Conservation (phyloP, 2,888 invertebrate species). For the Unio pictorum region DNA sequence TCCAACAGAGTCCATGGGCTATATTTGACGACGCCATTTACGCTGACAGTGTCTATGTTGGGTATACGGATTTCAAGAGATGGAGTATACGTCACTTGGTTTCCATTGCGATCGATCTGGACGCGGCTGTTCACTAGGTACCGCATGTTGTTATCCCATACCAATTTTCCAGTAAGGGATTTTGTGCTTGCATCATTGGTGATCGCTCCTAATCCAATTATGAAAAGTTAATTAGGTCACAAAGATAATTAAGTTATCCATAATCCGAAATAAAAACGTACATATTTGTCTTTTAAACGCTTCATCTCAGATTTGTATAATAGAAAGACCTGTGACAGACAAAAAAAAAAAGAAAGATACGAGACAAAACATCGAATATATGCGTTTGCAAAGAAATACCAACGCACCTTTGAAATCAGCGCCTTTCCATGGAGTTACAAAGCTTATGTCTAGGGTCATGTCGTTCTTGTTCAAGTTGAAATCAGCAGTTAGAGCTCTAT, state of each 20-base stretch:
- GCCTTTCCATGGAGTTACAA: slow-evolving; percentile 67
- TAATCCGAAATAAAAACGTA: no score
- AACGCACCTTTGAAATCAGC: slow-evolving; percentile 42
- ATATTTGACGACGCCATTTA: no score
- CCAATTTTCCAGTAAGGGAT: slow-evolving; percentile 6
- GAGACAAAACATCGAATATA: background rate
- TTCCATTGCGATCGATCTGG: slow-evolving; percentile 21
- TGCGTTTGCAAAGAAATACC: background rate
- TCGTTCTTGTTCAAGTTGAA: slow-evolving; percentile 58
- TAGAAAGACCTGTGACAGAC: no score
- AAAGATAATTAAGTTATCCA: no score
- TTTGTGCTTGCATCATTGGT: slow-evolving; percentile 6
- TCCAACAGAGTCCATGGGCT: no score
- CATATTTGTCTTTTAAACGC: no score
- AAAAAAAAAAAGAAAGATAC: no score
- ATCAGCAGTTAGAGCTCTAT: slow-evolving; percentile 75
- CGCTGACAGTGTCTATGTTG: no score
- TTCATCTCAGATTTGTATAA: no score
- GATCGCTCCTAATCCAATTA: slow-evolving; percentile 20
- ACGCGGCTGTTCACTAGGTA: slow-evolving; percentile 31
- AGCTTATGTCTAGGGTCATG: slow-evolving; percentile 43
- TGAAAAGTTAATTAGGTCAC: no score
- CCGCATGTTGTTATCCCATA: slow-evolving; percentile 22
- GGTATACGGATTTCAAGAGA: no score
- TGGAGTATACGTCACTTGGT: no score